Evolutionary conservation across 2,888 invertebrate genomes (phyloP).

Genomic region (Mallateleia sp.): DNA sequence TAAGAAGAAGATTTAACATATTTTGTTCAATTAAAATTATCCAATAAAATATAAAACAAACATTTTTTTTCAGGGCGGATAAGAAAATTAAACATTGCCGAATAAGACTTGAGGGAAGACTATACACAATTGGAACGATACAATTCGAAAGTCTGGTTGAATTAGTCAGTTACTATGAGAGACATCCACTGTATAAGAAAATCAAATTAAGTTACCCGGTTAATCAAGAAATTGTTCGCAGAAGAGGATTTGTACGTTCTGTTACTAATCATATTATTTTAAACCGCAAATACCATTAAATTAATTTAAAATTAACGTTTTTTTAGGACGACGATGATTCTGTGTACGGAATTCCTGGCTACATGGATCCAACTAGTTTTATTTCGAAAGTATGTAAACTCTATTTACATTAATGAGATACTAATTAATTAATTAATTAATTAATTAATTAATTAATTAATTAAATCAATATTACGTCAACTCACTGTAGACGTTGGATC

Average conservation of each 20-base stretch:
- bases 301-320: conserved; percentile 18
- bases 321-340: conserved; percentile 92
- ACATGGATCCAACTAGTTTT: conserved; percentile 95
- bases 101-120: conserved; percentile 97
- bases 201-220: conserved; percentile 96
- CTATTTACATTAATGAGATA: conserved; percentile 7
- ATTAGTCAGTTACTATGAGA: conserved; percentile 97
- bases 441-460: too few species aligned
- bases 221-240: conserved; percentile 93
- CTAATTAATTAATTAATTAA: conserved; percentile 24
- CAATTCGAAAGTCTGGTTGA: conserved; percentile 99
- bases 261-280: background rate
- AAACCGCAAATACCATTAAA: conserved; percentile 3
- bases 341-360: conserved; percentile 93
- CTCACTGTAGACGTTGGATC: too few species aligned
- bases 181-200: conserved; percentile 97
- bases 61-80: conserved; percentile 95
- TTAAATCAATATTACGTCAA: too few species aligned
- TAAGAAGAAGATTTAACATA: too few species aligned
- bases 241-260: conserved; percentile 92
- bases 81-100: conserved; percentile 99
- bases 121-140: conserved; percentile 97
- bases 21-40: too few species aligned
- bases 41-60: too few species aligned
- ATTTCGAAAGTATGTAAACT: conserved; percentile 92